These are phyloP conservation scores for Hycleus phaleratus DNA, from an alignment of 1,140 invertebrate genomes.

Conservation along the genomic window DNA sequence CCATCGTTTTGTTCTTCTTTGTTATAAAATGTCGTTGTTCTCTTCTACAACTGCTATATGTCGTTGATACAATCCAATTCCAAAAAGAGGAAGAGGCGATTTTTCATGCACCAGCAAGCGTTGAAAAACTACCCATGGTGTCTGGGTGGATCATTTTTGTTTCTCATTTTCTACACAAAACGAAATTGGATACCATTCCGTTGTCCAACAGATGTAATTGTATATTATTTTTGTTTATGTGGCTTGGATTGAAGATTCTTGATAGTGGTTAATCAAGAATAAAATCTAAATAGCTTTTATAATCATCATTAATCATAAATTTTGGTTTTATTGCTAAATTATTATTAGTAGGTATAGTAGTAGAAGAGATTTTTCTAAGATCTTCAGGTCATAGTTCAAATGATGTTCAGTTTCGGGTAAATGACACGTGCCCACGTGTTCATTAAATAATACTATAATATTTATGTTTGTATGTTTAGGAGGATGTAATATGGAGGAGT, in stretches of 20 bases:
- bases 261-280: neutral
- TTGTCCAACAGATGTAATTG: neutral
- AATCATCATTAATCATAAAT: too few species aligned
- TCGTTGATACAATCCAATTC: conserved; percentile 5
- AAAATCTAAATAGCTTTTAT: neutral
- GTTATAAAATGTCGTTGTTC: neutral
- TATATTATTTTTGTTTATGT: neutral
- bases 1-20: neutral
- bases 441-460: conserved; percentile 10
- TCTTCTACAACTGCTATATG: neutral
- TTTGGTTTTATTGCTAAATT: too few species aligned
- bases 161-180: neutral
- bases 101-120: too few species aligned
- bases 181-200: neutral
- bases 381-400: neutral
- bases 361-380: too few species aligned
- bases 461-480: too few species aligned
- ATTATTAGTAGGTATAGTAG: too few species aligned
- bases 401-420: conserved; percentile 4
- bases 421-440: conserved; percentile 19
- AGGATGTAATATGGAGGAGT: too few species aligned
- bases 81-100: neutral
- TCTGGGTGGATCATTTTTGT: neutral
- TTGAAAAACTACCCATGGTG: too few species aligned
- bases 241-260: neutral